These are phyloP conservation scores for Periphyllus acericola DNA, from an alignment of 2,888 invertebrate species.

Conservation along the genomic window DNA sequence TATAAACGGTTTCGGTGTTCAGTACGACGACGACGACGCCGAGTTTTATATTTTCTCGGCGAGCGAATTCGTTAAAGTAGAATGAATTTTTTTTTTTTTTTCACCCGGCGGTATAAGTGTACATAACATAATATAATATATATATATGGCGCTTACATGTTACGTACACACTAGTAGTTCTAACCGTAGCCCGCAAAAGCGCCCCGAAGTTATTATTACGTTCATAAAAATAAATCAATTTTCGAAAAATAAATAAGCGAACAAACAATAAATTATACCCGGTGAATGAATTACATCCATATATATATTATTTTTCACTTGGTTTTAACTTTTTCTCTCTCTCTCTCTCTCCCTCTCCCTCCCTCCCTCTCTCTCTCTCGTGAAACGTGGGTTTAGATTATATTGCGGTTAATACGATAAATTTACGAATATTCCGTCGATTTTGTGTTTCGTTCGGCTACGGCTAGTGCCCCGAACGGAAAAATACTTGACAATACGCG, in stretches of 20 bases:
- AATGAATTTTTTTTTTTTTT: not conserved
- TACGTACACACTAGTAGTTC: not conserved
- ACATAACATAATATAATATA: not conserved
- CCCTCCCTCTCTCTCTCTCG: not conserved
- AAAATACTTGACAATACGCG: not conserved
- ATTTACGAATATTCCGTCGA: not conserved
- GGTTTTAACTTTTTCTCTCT: not conserved
- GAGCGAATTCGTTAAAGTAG: conserved; percentile 15
- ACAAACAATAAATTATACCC: conserved; percentile 23
- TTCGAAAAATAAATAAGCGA: conserved; percentile 20
- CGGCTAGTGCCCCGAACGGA: not conserved
- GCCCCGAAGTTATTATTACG: conserved; percentile 30
- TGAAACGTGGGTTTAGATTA: not conserved
- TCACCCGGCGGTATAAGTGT: not conserved
- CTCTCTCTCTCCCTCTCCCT: not conserved
- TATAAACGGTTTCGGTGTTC: conserved; percentile 5
- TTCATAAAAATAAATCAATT: conserved; percentile 39
- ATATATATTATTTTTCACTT: not conserved
- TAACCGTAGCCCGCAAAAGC: conserved; percentile 5
- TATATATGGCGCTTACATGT: too few species aligned
- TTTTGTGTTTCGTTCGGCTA: not conserved
- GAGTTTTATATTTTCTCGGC: not conserved
- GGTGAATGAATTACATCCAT: not conserved
- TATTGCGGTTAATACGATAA: conserved; percentile 1
- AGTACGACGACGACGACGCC: not conserved